Percentiles rank a stretch among this genome's conserved stretches.
phyloP scores from a whole-genome alignment of 2,888 invertebrate species.

The Noctua janthe region DNA sequence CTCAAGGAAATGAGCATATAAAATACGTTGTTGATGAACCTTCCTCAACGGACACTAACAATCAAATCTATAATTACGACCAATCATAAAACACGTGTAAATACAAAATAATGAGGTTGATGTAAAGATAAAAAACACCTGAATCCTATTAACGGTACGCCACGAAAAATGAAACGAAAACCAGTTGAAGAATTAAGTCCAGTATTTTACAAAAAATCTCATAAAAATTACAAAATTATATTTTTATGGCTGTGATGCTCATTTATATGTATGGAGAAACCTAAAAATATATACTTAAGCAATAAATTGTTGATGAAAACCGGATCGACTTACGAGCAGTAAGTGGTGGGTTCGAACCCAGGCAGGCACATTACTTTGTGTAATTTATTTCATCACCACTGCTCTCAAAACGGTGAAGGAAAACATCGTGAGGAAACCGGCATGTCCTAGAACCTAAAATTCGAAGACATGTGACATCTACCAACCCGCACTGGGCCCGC shows the following conservation, averaged over 20 bases:
- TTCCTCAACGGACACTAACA: background rate
- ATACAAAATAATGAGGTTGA: background rate
- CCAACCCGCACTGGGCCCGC: too few species aligned
- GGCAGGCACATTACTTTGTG: too few species aligned
- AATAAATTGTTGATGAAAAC: background rate
- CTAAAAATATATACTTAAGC: background rate
- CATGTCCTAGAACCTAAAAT: too few species aligned
- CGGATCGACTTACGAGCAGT: too few species aligned
- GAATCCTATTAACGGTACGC: background rate
- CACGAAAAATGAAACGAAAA: background rate
- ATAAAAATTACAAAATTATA: background rate
- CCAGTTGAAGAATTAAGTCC: constrained; percentile 4
- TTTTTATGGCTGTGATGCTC: background rate
- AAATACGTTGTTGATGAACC: background rate
- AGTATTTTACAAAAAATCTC: background rate
- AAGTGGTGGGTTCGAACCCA: too few species aligned
- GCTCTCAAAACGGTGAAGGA: too few species aligned
- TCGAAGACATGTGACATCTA: too few species aligned
- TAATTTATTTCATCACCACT: too few species aligned
- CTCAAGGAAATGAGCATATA: background rate
- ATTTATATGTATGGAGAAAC: background rate
- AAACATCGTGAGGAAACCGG: too few species aligned
- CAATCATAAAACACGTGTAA: background rate
- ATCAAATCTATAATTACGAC: background rate
- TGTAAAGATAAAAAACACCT: background rate